Percentiles rank a stretch among this genome's conserved stretches.
phyloP scores from a whole-genome alignment of 2,797 vertebrate species.

The Bovichtus variegatus region DNA sequence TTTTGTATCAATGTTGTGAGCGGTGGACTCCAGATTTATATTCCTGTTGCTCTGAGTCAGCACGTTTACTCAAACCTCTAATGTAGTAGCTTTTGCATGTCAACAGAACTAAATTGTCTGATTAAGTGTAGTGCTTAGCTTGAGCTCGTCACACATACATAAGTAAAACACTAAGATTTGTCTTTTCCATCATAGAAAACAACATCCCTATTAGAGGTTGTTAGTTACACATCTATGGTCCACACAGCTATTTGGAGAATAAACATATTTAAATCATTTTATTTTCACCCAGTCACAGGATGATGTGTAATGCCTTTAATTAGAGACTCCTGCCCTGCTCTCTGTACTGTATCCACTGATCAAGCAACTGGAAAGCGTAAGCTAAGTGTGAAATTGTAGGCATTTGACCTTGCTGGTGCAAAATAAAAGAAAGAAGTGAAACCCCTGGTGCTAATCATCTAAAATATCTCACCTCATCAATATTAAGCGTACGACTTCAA shows the following conservation, averaged over 20 bases:
- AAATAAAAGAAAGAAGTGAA: constrained; percentile 75
- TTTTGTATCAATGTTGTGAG: constrained; percentile 21
- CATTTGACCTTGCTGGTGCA: constrained; percentile 73
- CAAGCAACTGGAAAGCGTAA: constrained; percentile 54
- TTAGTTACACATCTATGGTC: constrained; percentile 25
- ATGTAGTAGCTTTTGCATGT: constrained; percentile 64
- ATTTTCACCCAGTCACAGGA: constrained; percentile 30
- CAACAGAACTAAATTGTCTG: constrained; percentile 28
- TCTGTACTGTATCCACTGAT: constrained; percentile 47
- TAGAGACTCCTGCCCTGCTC: constrained; percentile 33
- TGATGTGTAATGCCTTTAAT: constrained; percentile 32
- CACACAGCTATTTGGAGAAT: constrained; percentile 20
- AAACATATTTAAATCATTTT: constrained; percentile 18
- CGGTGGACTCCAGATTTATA: constrained; percentile 7
- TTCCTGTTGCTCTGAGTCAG: constrained; percentile 19
- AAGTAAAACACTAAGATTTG: constrained; percentile 18
- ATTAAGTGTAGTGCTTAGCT: constrained; percentile 38
- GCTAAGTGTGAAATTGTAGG: constrained; percentile 57
- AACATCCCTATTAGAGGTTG: constrained; percentile 24
- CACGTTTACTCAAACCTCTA: constrained; percentile 40
- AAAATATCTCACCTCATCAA: constrained; percentile 69
- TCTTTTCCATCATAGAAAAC: constrained; percentile 34
- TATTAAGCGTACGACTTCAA: constrained; percentile 73
- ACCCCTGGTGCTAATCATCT: constrained; percentile 67
- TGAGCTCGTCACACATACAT: constrained; percentile 27